phyloP scores from a whole-genome alignment of 2,113 vertebrate species.

The Gracilinanus agilis region DNA sequence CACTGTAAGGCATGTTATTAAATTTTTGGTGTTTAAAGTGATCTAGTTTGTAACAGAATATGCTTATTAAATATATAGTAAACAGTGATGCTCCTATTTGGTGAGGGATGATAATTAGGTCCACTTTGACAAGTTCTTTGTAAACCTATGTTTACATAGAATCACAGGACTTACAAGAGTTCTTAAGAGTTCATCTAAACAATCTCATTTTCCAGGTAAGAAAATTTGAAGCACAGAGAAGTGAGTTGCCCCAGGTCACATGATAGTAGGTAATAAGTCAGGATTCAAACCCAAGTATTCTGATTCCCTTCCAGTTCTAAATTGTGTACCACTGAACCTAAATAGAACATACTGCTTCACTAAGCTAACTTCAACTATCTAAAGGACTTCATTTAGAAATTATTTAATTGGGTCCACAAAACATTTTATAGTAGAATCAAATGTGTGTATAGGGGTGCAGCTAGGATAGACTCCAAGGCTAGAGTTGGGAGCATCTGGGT shows the following conservation, averaged over 20 bases:
- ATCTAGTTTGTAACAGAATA: neutral
- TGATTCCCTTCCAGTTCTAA: neutral
- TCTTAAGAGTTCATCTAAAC: neutral
- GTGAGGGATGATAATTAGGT: neutral
- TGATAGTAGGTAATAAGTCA: neutral
- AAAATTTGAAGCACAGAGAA: neutral
- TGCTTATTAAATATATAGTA: neutral
- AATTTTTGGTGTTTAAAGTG: constrained; percentile 10
- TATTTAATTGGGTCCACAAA: constrained; percentile 1
- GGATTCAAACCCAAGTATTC: neutral
- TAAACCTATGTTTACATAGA: constrained; percentile 1
- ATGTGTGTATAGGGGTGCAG: neutral
- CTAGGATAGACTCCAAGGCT: too few relatives aligned
- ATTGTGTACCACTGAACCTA: neutral
- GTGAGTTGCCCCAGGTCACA: neutral
- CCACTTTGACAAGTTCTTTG: neutral
- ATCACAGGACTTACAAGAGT: neutral
- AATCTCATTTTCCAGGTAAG: neutral
- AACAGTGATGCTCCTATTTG: neutral
- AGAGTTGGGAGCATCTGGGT: too few relatives aligned
- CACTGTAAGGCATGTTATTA: neutral
- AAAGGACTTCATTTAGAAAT: constrained; percentile 16
- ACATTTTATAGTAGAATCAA: constrained; percentile 20
- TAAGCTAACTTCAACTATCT: constrained; percentile 39
- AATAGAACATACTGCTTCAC: neutral